Evolutionary conservation across 2,888 invertebrate species (phyloP), one percentile per base, ranked within the genome.

Genomic region (Schizotus pectinicornis): DNA sequence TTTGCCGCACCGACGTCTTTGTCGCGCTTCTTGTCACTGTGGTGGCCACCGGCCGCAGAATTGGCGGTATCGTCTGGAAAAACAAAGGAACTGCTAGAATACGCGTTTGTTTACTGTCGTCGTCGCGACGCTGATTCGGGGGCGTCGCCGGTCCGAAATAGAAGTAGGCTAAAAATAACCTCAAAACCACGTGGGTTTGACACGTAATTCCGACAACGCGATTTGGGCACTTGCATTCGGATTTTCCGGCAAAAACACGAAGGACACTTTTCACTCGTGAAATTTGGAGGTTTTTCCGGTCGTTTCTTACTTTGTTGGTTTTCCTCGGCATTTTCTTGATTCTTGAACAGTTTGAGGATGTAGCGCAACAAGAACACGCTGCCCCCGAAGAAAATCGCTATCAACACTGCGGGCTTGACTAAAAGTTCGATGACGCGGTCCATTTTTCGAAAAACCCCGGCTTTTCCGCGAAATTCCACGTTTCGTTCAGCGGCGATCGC

Each of bases 391-490:
- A 77, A 68, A 50, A 71, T 62, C 55, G 72, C 63, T 13, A 73
- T 47, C 7, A 76, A 51, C 56, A 76, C 62, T 12, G 74, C 65
- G 31, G 73, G 72, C 58, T 67, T 71, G 22, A 67, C 66, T 34
- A 72, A 50, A 43, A 68, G 64, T 60, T 64, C 71, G 14, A 77
- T 67, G 30, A 81, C 79, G 11, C 79, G 72, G 56, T 75, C 74
- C 71, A 72, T 73, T 62, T 65, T 76, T 34, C 35, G 3, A 13
- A 53, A 52, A 52, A 49, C 7, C 30, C 38, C 38, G 45, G 53
- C 46, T 48, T 56, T 39, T 41, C 42, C 43, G 36, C 37, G 22
- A 42, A 56, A 37, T 56, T 49, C 47, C 37, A 42, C 55, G 55
- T 43, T 47, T 49, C 49, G 47, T 41, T 54, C 22, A 22, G 5